Evolutionary conservation across 2,113 vertebrate species (phyloP).

Genomic region (Polyodon spathula): DNA sequence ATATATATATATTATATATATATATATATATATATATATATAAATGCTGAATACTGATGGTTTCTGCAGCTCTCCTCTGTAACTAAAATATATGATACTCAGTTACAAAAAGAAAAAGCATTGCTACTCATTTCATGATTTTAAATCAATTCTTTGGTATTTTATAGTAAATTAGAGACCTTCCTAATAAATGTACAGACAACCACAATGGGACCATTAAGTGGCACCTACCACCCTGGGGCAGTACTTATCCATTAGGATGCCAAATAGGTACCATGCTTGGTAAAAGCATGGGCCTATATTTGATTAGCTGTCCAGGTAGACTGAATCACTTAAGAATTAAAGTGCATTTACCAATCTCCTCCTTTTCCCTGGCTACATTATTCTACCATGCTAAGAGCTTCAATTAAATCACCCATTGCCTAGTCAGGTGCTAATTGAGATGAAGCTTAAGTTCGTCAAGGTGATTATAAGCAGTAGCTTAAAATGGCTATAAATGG

Average conservation of each 20-base stretch:
- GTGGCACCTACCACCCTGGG: conserved; percentile 32
- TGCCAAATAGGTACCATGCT: conserved; percentile 32
- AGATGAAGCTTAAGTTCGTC: conserved; percentile 88
- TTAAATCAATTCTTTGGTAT: too few relatives aligned
- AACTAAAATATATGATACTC: too few relatives aligned
- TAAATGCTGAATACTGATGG: too few relatives aligned
- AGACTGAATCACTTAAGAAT: conserved; percentile 36
- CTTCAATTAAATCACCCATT: conserved; percentile 78
- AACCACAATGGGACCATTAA: conserved; percentile 32
- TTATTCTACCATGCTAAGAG: conserved; percentile 68
- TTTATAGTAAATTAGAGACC: too few relatives aligned
- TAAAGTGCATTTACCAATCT: conserved; percentile 44
- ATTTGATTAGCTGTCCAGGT: conserved; percentile 41
- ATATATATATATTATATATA: too few relatives aligned
- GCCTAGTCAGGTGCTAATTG: conserved; percentile 93
- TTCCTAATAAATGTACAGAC: too few relatives aligned
- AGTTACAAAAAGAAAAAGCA: too few relatives aligned
- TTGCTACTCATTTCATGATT: too few relatives aligned
- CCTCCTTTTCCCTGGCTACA: conserved; percentile 34
- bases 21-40: too few relatives aligned
- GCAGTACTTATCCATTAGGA: conserved; percentile 36
- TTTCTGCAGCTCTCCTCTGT: too few relatives aligned
- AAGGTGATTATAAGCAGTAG: conserved; percentile 92
- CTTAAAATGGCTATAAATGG: conserved; percentile 89
- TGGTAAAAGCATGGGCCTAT: conserved; percentile 32